Evolutionary conservation across 2,113 vertebrate species (phyloP).

Genomic region (Condylura cristata): DNA sequence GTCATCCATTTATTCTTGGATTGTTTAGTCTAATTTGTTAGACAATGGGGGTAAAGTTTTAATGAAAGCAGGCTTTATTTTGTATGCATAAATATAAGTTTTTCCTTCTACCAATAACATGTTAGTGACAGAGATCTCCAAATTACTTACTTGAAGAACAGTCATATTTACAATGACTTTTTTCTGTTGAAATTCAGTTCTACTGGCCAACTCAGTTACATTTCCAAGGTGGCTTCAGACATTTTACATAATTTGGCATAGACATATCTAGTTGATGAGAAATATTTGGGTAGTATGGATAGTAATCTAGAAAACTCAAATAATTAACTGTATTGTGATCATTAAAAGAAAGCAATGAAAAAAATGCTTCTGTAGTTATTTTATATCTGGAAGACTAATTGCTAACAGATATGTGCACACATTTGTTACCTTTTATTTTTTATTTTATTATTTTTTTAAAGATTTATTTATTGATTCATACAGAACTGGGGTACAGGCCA

Average conservation of each 20-base stretch:
- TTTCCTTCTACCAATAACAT: not conserved
- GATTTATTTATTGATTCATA: too few species aligned
- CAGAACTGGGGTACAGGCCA: too few species aligned
- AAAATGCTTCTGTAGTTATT: not conserved
- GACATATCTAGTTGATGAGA: not conserved
- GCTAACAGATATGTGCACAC: not conserved
- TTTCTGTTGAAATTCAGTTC: not conserved
- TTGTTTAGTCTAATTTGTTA: slow-evolving; percentile 12
- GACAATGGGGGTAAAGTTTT: not conserved
- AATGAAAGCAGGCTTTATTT: not conserved
- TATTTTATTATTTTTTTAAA: too few species aligned
- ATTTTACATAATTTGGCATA: not conserved
- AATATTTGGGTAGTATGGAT: not conserved
- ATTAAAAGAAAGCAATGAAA: slow-evolving; percentile 44
- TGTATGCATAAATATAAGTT: not conserved
- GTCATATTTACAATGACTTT: slow-evolving; percentile 14
- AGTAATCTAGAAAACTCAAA: not conserved
- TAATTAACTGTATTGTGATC: not conserved
- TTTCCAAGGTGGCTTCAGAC: slow-evolving; percentile 26
- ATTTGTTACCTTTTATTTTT: not conserved
- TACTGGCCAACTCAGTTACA: not conserved
- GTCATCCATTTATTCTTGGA: not conserved
- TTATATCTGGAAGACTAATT: not conserved
- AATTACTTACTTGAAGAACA: slow-evolving; percentile 10
- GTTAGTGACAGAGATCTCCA: not conserved